These are phyloP conservation scores for Anneissia japonica DNA, from an alignment of 35 echinoderm and acorn worm species.

Conservation along the genomic window DNA sequence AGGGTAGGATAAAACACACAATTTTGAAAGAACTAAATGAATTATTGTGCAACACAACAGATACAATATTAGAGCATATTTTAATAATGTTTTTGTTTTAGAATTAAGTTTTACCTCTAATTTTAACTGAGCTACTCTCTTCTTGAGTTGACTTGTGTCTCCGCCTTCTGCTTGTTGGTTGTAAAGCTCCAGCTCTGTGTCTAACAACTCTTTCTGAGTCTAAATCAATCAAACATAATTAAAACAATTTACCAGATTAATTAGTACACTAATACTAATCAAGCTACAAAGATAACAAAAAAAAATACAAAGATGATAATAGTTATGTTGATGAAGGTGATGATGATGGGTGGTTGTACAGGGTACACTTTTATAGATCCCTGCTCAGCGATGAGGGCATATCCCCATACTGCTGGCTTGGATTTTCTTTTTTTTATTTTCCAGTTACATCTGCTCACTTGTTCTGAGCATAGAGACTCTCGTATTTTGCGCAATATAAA, in stretches of 20 bases:
- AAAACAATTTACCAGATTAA: no score
- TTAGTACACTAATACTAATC: neutral
- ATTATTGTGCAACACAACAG: neutral
- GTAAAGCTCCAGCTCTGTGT: slow-evolving; percentile 93
- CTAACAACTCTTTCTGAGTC: slow-evolving; percentile 85
- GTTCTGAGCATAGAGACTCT: no score
- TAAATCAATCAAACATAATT: neutral
- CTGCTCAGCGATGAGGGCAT: no score
- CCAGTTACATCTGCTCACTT: no score
- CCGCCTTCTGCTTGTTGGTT: slow-evolving; percentile 79
- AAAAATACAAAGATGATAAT: neutral
- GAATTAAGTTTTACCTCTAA: slow-evolving; percentile 51
- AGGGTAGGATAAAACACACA: neutral
- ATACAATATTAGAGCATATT: neutral
- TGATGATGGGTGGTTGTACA: neutral
- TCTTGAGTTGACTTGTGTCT: slow-evolving; percentile 70
- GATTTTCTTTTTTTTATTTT: no score
- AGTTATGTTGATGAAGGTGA: neutral
- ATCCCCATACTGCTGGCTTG: no score
- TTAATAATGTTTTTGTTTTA: neutral
- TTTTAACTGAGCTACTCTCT: slow-evolving; percentile 58
- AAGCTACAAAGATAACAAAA: neutral
- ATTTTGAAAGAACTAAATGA: neutral
- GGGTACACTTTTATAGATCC: slow-evolving; percentile 21
- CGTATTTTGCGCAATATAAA: no score